Conservation (phyloP, 2,797 vertebrate species). For the Platyrinchus mystaceus region DNA sequence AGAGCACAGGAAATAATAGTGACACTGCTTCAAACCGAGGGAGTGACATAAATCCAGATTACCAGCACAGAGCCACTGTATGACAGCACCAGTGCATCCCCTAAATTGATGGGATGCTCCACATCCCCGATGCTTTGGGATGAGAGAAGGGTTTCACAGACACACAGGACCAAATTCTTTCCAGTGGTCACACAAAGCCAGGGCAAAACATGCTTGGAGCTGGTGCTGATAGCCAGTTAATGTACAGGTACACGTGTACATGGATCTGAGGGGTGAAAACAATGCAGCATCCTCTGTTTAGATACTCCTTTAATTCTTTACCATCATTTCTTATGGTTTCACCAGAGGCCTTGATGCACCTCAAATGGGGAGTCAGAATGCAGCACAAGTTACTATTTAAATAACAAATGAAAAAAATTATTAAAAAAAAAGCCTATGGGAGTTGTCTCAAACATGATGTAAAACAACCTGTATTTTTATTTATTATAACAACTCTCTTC, state of each 20-base stretch:
- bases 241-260: accelerated
- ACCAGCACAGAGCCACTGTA: neutral
- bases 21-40: neutral
- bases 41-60: neutral
- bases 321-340: neutral
- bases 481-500: neutral
- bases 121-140: neutral
- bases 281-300: neutral
- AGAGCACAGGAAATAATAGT: neutral
- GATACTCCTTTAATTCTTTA: neutral
- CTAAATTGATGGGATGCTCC: neutral
- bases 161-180: neutral
- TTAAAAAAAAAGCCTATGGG: neutral
- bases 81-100: neutral
- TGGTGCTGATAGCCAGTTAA: neutral
- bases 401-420: neutral
- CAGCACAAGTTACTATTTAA: neutral
- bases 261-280: neutral
- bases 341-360: neutral
- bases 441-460: neutral
- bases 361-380: neutral
- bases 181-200: neutral
- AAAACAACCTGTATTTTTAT: neutral
- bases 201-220: neutral
- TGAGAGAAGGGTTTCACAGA: neutral